Conservation (phyloP, 2,113 vertebrate genomes). For the Parus major region DNA sequence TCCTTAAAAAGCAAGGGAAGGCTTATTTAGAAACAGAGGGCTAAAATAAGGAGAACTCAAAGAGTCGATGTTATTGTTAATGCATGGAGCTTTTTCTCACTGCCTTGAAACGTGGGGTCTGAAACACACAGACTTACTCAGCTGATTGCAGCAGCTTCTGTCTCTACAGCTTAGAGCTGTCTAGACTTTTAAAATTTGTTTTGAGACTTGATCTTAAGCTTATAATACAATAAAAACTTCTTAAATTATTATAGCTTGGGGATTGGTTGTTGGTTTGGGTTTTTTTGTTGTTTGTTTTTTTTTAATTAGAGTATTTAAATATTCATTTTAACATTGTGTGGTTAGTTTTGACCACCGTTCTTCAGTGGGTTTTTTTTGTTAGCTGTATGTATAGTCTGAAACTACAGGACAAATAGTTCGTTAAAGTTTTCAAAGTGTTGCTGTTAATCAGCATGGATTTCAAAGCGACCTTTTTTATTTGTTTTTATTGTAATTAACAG, state of each 20-base stretch:
- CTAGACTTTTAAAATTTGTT: fast-evolving
- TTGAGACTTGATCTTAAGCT: neutral
- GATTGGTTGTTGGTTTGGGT: neutral
- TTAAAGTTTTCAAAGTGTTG: neutral
- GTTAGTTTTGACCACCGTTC: neutral
- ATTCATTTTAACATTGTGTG: neutral
- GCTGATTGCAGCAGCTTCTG: neutral
- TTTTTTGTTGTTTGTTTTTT: neutral
- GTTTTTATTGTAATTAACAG: neutral
- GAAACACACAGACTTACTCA: neutral
- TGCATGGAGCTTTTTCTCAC: neutral
- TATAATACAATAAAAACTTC: neutral
- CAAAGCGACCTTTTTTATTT: neutral
- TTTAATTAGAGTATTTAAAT: neutral
- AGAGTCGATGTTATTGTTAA: neutral
- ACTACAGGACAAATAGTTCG: neutral
- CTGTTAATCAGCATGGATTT: neutral
- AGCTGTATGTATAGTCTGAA: neutral
- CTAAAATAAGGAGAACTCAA: neutral
- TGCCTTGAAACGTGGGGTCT: neutral
- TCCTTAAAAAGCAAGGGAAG: neutral
- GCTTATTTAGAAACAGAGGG: neutral
- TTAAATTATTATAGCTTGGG: neutral
- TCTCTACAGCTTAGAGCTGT: neutral
- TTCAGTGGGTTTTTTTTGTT: neutral